These are phyloP conservation scores for Orbicella faveolata DNA, from an alignment of 64 coral and sea anemone species.

Conservation along the genomic window DNA sequence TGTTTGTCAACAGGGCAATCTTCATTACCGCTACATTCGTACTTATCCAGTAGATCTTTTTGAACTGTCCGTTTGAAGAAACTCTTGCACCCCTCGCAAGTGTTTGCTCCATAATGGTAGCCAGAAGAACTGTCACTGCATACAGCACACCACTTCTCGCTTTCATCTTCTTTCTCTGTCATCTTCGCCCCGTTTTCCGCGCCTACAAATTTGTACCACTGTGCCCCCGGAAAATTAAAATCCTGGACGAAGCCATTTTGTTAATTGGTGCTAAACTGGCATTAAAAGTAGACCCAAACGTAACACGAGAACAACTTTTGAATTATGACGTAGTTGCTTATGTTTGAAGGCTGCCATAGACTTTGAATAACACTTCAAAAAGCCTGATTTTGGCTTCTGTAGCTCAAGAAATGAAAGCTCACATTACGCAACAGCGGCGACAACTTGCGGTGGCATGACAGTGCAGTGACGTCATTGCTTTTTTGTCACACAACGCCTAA, in stretches of 20 bases:
- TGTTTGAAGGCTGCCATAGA: background rate
- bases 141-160: constrained; percentile 73
- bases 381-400: background rate
- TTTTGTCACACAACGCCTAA: no score
- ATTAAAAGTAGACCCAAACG: background rate
- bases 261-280: background rate
- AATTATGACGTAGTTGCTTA: background rate
- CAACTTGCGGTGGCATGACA: no score
- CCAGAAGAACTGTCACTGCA: constrained; percentile 82
- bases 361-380: background rate
- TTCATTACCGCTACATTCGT: constrained; percentile 56
- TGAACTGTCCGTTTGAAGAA: constrained; percentile 99
- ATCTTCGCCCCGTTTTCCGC: background rate
- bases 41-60: constrained; percentile 77
- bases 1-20: constrained; percentile 71
- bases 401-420: background rate
- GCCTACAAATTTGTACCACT: background rate
- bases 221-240: background rate
- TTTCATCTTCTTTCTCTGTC: constrained; percentile 17
- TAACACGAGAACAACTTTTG: background rate
- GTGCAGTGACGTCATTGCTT: no score
- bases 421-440: no score
- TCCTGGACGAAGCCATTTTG: background rate
- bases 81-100: constrained; percentile 97
- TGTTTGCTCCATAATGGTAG: constrained; percentile 95